Conservation (phyloP, 2,797 vertebrate species). For the Urophycis tenuis region DNA sequence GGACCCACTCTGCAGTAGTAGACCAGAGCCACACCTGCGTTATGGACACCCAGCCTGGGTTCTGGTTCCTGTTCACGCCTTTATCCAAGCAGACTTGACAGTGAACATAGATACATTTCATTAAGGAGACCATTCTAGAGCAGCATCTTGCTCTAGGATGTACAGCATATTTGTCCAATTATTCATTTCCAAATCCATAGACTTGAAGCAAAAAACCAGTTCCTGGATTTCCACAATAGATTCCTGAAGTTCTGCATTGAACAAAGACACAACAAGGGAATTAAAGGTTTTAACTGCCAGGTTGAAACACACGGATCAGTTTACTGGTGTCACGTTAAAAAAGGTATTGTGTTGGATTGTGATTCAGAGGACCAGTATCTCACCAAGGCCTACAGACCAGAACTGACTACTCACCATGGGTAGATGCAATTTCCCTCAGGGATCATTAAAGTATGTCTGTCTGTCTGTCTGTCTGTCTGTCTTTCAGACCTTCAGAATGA, state of each 20-base stretch:
- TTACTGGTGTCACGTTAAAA: neutral
- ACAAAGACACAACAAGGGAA: constrained; percentile 1
- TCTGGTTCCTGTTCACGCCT: neutral
- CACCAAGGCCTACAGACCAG: constrained; percentile 15
- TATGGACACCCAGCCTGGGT: neutral
- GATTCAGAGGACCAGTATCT: neutral
- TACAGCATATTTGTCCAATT: neutral
- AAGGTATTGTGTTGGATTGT: neutral
- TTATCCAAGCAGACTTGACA: neutral
- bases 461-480: too few species aligned
- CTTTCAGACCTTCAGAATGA: constrained; percentile 44
- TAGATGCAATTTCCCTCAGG: too few species aligned
- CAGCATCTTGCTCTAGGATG: neutral
- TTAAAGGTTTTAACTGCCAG: neutral
- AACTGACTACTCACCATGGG: constrained; percentile 32
- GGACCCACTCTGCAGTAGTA: too few species aligned
- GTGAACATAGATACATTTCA: neutral
- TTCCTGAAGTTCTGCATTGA: neutral
- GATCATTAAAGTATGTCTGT: too few species aligned
- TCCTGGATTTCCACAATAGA: neutral
- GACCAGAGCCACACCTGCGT: too few species aligned
- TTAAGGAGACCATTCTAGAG: neutral
- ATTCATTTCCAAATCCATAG: neutral
- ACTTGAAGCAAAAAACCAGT: neutral
- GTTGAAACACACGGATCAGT: neutral